Evolutionary conservation across 2,113 vertebrate species (phyloP).

Genomic region (Zootoca vivipara): DNA sequence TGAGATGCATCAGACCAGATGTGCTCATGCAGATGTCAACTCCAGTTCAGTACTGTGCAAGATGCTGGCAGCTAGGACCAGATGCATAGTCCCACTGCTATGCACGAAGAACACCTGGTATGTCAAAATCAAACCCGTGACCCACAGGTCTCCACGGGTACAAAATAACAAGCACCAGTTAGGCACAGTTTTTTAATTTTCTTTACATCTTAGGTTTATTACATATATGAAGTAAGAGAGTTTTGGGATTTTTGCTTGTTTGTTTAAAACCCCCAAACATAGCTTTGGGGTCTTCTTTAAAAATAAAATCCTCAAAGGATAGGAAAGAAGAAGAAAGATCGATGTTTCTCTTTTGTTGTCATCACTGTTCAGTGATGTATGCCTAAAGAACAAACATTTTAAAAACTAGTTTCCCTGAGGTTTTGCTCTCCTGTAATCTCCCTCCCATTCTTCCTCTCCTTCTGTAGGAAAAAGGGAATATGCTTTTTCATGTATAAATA

Average conservation of each 20-base stretch:
- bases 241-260: not conserved
- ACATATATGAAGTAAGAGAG: not conserved
- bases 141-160: not conserved
- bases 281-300: not conserved
- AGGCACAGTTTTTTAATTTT: not conserved
- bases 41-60: not conserved
- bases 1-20: not conserved
- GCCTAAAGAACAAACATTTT: not conserved
- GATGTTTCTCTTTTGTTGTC: not conserved
- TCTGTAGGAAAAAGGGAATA: conserved; percentile 4
- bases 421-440: not conserved
- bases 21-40: not conserved
- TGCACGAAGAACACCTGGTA: not conserved
- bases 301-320: not conserved
- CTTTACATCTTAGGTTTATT: not conserved
- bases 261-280: not conserved
- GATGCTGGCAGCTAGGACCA: not conserved
- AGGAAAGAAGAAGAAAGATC: not conserved
- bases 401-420: not conserved
- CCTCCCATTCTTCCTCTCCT: not conserved
- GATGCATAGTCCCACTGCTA: not conserved
- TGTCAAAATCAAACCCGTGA: not conserved
- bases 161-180: not conserved
- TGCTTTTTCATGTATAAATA: not conserved
- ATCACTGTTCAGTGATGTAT: not conserved